Evolutionary conservation across 2,113 vertebrate genomes (phyloP).

Genomic region (Fregetta grallaria): DNA sequence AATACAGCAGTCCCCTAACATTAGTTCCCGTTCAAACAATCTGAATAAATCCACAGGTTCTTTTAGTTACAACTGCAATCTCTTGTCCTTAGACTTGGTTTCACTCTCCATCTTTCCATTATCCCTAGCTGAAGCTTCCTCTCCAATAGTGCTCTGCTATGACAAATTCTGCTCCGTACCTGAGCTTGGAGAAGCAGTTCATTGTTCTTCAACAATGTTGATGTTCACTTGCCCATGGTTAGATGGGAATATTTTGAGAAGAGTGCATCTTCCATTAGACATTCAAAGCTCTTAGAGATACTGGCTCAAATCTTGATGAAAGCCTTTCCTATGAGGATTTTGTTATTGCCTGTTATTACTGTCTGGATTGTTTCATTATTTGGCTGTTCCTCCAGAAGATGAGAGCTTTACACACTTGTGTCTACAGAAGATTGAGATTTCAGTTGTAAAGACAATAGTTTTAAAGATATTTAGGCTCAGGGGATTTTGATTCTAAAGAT

Average conservation of each 20-base stretch:
- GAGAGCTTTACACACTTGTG: neutral
- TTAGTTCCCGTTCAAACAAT: neutral
- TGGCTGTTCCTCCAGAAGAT: neutral
- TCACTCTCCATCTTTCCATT: neutral
- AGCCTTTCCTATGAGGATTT: neutral
- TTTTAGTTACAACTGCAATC: neutral
- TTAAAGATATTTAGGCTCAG: neutral
- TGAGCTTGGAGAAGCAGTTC: neutral
- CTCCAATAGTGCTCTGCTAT: neutral
- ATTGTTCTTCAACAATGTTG: neutral
- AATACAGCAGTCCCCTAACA: neutral
- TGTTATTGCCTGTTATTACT: neutral
- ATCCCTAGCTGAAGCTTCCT: neutral
- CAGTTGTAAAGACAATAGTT: neutral
- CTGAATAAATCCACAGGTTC: neutral
- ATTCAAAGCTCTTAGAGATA: neutral
- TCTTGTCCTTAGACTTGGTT: neutral
- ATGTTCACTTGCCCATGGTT: neutral
- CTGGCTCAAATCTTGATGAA: neutral
- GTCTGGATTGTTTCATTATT: neutral
- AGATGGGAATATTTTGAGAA: neutral
- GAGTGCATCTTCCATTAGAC: neutral
- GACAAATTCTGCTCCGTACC: neutral
- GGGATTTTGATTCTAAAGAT: neutral
- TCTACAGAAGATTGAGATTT: neutral